These are phyloP conservation scores for Sthenelais limicola DNA, from an alignment of 2,888 invertebrate species.

Conservation along the genomic window DNA sequence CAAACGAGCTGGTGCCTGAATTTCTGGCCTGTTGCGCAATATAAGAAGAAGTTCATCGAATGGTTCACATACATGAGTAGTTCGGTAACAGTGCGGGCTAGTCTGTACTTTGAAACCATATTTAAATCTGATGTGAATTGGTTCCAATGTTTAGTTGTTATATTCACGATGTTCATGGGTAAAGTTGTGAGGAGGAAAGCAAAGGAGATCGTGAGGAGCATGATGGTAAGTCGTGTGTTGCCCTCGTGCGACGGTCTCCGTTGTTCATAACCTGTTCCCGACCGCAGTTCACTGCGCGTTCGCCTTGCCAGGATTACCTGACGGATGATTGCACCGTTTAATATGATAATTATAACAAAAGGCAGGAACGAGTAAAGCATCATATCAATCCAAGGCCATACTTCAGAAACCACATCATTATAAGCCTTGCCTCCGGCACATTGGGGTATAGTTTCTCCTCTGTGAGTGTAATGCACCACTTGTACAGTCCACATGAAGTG, in stretches of 20 bases:
- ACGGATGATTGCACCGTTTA: constrained; percentile 66
- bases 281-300: constrained; percentile 22
- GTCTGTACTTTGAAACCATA: constrained; percentile 52
- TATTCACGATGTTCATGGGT: constrained; percentile 64
- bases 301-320: constrained; percentile 59
- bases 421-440: constrained; percentile 49
- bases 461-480: constrained; percentile 31
- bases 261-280: constrained; percentile 38
- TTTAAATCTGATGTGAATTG: constrained; percentile 32
- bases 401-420: constrained; percentile 53
- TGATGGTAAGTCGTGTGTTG: constrained; percentile 59
- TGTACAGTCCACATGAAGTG: constrained; percentile 66
- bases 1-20: constrained; percentile 54
- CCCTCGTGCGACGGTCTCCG: constrained; percentile 50
- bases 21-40: constrained; percentile 55
- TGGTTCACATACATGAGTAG: constrained; percentile 69
- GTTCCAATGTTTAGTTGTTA: constrained; percentile 52
- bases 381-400: constrained; percentile 70
- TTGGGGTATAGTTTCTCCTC: constrained; percentile 45
- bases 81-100: constrained; percentile 61
- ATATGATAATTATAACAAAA: constrained; percentile 61
- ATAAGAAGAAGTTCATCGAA: constrained; percentile 64
- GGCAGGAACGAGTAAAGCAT: constrained; percentile 66
- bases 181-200: constrained; percentile 67
- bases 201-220: constrained; percentile 68